Evolutionary conservation across 2,113 vertebrate species (phyloP).

Genomic region (Oncorhynchus tshawytscha): DNA sequence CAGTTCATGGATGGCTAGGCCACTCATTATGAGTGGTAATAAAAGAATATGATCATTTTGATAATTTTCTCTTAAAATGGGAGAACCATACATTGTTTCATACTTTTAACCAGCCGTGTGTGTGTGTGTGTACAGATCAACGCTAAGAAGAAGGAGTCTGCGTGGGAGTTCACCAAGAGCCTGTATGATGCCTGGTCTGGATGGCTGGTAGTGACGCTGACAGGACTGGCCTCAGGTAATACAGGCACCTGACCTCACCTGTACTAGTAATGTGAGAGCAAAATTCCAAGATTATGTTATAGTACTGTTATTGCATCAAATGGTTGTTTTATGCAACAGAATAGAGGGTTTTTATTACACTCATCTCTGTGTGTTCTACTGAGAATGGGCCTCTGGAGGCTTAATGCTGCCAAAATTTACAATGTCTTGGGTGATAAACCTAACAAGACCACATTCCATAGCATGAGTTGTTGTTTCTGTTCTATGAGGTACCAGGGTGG

Average conservation of each 20-base stretch:
- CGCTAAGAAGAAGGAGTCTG: constrained; percentile 97
- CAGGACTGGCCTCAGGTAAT: constrained; percentile 94
- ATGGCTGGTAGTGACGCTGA: constrained; percentile 96
- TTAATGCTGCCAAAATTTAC: constrained; percentile 64
- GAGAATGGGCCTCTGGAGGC: too few relatives aligned
- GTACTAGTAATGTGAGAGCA: constrained; percentile 71
- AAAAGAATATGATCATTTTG: too few relatives aligned
- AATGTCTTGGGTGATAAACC: constrained; percentile 92
- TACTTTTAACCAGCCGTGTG: not conserved
- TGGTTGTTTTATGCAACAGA: too few relatives aligned
- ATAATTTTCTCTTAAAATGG: too few relatives aligned
- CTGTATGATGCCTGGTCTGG: constrained; percentile 98
- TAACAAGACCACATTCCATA: constrained; percentile 75
- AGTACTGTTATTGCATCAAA: too few relatives aligned
- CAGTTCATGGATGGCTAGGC: not conserved
- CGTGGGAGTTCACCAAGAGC: constrained; percentile 97
- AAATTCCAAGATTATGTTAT: too few relatives aligned
- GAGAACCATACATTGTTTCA: too few relatives aligned
- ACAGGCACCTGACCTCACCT: not conserved
- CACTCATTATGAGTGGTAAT: too few relatives aligned
- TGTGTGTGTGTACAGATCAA: constrained; percentile 83
- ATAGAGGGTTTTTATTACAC: too few relatives aligned
- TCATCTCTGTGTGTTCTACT: too few relatives aligned
- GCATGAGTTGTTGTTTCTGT: too few relatives aligned
- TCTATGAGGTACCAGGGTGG: too few relatives aligned